Percentiles rank a stretch among this genome's conserved stretches.
phyloP scores from a whole-genome alignment of 2,888 invertebrate species.

The Drosophila nigricruria region DNA sequence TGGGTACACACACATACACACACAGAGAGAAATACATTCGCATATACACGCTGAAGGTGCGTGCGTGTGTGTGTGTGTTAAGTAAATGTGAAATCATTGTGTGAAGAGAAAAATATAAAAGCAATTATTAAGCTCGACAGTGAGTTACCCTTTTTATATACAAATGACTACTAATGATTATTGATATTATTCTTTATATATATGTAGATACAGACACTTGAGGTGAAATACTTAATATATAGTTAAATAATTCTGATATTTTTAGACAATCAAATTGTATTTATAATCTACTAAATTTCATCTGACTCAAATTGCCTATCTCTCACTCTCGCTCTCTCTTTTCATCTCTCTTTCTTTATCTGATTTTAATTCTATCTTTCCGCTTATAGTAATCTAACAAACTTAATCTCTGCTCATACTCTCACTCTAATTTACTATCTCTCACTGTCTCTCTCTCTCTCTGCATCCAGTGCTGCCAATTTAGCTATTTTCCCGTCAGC shows the following conservation, averaged over 20 bases:
- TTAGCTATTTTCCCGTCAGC: too few species aligned
- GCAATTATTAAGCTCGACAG: neutral
- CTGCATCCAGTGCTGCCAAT: too few species aligned
- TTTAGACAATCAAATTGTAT: neutral
- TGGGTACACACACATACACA: conserved; percentile 8
- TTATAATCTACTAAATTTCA: neutral
- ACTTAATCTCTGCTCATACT: neutral
- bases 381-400: neutral
- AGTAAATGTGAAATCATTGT: conserved; percentile 30
- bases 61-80: neutral
- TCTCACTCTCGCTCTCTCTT: conserved; percentile 1
- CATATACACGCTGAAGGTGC: conserved; percentile 9
- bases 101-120: conserved; percentile 24
- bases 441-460: neutral
- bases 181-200: neutral
- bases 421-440: conserved; percentile 4
- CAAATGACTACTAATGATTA: neutral
- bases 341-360: neutral
- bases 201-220: neutral
- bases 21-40: neutral
- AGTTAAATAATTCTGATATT: too few species aligned
- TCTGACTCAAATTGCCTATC: neutral
- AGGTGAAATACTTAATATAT: neutral
- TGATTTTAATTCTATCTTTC: neutral
- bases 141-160: conserved; percentile 10